Base-by-base conservation (phyloP, 2,888 invertebrate genomes). In the Megalurothrips usitatus region DNA sequence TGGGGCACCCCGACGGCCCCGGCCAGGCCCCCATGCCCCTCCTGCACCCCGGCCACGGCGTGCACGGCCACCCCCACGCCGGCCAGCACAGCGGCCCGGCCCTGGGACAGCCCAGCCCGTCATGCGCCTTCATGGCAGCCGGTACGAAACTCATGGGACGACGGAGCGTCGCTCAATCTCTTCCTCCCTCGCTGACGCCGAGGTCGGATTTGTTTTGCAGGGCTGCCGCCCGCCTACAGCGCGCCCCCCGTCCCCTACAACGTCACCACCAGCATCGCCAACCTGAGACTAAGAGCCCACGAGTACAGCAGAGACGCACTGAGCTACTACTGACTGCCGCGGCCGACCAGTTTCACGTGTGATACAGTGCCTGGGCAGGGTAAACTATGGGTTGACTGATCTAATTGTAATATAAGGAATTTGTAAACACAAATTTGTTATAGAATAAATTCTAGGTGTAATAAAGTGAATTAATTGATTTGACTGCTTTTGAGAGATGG, bases 261-360 rank as follows among this genome's bases (percentile, higher is more conserved):
- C 81, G 83, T 84, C 17, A 81, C 84, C 19, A 83, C 83, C 81
- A 85, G 84, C 80, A 85, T 88, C 82, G 87, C 88, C 78, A 88
- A 90, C 84, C 87, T 91, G 82, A 87, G 91, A 84, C 87, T 91
- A 82, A 88, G 91, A 85, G 91, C 91, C 0, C 91, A 91, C 83
- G 91, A 92, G 86, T 91, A 84, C 58, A 82, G 68, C 68, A 26
- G 68, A 26, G 68, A 75, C 68, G 68, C 68, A 26, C 26, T 75
- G 0, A 75, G 68, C 26, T 75, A 75, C 26, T 75, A 75, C 68
- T 75, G 68, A 75, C 68, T n/a, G n/a, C n/a, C n/a, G n/a, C n/a
- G n/a, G n/a, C n/a, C n/a, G n/a, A n/a, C n/a, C n/a, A n/a, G n/a
- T n/a, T 43, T 43, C 34, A 4, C 6, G 34, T 43, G 34, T 43